Evolutionary conservation across 2,113 vertebrate species (phyloP), one percentile per base, ranked within the genome.

Genomic region (Morone chrysops): DNA sequence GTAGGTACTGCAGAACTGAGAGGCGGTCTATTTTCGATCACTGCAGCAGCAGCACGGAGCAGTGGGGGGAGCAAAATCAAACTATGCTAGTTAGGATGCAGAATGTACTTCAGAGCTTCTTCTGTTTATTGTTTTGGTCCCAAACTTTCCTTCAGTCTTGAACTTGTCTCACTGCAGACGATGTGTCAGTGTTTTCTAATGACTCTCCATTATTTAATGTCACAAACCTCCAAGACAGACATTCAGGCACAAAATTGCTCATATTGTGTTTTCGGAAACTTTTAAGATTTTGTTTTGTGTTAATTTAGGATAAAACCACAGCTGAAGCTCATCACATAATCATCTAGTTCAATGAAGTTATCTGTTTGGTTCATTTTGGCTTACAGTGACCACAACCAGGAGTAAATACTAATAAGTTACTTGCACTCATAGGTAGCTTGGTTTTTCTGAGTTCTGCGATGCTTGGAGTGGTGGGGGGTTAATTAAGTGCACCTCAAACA

Each of bases 1-100:
- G 61, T 68, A 81, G 89, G 93, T 93, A 94, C 85, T 93, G 91
- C 92, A 90, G 83, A 88, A 76, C 62, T 40, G 76, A 82, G 83
- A 82, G 87, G 63, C 75, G 74, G 76, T 90, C 86, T 91, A 88
- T 90, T 92, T 92, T 89, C 75, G 87, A 86, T 86, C 87, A 75
- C 81, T 91, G 88, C 90, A 67, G 31, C 31, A 31, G 90, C 85
- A 88, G 70, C 79, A 85, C 54, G 61, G 59, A 83, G 75, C 48
- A 70, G 66, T n/a, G n/a, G 57, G 75, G 75, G 53, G 36, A 25
- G 66, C 20, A 9, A 61, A 78, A 86, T 77, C 80, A 73, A 71
- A 81, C 71, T 54, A 12, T 7, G 68, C 69, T 73, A 78, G 70
- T 78, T 78, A 84, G 60, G 53, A 70, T 76, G 84, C 80, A 75